Evolutionary conservation across 2,888 invertebrate genomes (phyloP), one percentile per base, ranked within the genome.

Genomic region (Zeuzera pyrina): DNA sequence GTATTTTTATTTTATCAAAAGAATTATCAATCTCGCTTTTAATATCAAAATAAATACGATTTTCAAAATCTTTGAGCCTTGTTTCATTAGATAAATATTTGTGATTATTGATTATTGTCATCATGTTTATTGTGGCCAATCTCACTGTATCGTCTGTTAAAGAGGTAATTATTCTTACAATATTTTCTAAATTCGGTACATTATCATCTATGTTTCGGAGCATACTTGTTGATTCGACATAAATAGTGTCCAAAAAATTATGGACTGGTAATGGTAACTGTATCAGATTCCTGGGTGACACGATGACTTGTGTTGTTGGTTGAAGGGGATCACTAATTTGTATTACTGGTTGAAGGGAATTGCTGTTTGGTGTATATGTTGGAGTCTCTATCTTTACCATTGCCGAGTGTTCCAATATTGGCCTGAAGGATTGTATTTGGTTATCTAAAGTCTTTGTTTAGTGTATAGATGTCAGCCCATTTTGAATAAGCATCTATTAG

Each of bases 331-430:
- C 13, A 29, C 29, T 29, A 24, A 3, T 31, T 32, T 32, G 24
- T 32, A 14, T 26, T 32, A 15, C 15, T 32, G 32, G 13, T 32
- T 14, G 12, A 30, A 27, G 32, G 32, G 32, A 27, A 27, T 24
- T n/a, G n/a, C n/a, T 10, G 32, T 32, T 32, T 24, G 32, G 32
- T 32, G 31, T 32, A 32, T 13, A 32, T 26, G 32, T 32, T 32
- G 32, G 32, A 32, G n/a, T n/a, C 31, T 32, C 32, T 32, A 13
- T 14, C 28, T 30, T 32, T 32, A 32, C 32, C 31, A 32, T 32
- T 32, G 32, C 12, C 32, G 32, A 32, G 5, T 19, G 19, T 19
- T n/a, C n/a, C n/a, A n/a, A n/a, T n/a, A n/a, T n/a, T n/a, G n/a
- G n/a, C n/a, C n/a, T n/a, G n/a, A n/a, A n/a, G n/a, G n/a, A n/a